phyloP scores from a whole-genome alignment of 2,888 invertebrate species.

The Ectemnius continuus region DNA sequence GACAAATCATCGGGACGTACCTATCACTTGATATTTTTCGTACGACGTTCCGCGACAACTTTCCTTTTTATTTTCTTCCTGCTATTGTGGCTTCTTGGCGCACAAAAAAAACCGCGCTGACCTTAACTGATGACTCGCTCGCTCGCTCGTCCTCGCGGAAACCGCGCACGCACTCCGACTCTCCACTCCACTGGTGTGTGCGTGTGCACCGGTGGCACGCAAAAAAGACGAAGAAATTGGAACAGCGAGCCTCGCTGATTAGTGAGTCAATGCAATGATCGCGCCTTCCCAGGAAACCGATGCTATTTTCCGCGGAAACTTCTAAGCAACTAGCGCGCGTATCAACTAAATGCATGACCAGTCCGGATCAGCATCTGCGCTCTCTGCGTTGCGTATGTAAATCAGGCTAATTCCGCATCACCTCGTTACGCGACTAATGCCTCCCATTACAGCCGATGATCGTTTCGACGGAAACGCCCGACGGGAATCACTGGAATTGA shows the following conservation, averaged over 20 bases:
- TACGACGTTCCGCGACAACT: neutral
- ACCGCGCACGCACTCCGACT: constrained; percentile 27
- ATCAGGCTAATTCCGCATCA: constrained; percentile 49
- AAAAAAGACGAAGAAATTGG: constrained; percentile 8
- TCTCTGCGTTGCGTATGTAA: constrained; percentile 45
- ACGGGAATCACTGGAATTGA: constrained; percentile 44
- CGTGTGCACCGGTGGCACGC: neutral
- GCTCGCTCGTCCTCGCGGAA: constrained; percentile 49
- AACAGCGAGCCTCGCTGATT: constrained; percentile 35
- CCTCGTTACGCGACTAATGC: constrained; percentile 44
- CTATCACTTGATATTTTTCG: too few species aligned
- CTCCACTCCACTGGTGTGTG: constrained; percentile 1
- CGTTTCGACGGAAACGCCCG: constrained; percentile 49
- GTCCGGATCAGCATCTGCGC: too few species aligned
- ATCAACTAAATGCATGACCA: neutral
- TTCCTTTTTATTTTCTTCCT: neutral
- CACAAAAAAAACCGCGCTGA: constrained; percentile 49
- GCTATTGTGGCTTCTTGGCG: constrained; percentile 1
- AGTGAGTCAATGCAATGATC: constrained; percentile 59
- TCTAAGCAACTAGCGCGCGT: neutral
- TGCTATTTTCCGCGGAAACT: constrained; percentile 53
- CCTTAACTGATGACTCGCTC: constrained; percentile 59
- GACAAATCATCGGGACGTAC: too few species aligned
- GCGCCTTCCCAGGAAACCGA: constrained; percentile 57
- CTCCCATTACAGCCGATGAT: constrained; percentile 47